Percentiles rank a stretch among this genome's conserved stretches.
Evolutionary conservation across 2,888 invertebrate species (phyloP).

Genomic region (Pherbina coryleti): DNA sequence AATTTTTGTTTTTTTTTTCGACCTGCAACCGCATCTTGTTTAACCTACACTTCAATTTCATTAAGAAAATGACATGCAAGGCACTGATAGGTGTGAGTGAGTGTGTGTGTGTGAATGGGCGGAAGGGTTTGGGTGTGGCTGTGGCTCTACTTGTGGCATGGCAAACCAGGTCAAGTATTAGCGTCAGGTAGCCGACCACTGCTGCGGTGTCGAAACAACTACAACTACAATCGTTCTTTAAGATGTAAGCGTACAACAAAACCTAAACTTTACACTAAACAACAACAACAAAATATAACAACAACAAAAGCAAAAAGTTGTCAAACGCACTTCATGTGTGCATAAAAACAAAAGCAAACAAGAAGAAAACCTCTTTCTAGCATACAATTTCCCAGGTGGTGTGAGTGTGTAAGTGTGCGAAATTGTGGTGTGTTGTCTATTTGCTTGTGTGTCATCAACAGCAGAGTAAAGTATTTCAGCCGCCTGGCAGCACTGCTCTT

Average conservation of each 20-base stretch:
- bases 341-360: background rate
- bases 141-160: background rate
- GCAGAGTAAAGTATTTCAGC: no score
- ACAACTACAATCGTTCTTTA: slow-evolving; percentile 1
- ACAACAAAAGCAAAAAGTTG: background rate
- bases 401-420: background rate
- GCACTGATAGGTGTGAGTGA: slow-evolving; percentile 8
- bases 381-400: background rate
- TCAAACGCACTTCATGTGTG: background rate
- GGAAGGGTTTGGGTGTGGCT: background rate
- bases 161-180: slow-evolving; percentile 38
- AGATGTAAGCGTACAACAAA: background rate
- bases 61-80: slow-evolving; percentile 39
- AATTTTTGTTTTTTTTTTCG: background rate
- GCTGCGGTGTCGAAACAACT: slow-evolving; percentile 13
- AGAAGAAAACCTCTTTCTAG: background rate
- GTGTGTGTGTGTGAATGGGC: slow-evolving; percentile 9
- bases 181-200: slow-evolving; percentile 38
- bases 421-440: no score
- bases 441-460: no score
- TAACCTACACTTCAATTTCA: slow-evolving; percentile 31
- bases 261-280: background rate
- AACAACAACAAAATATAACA: background rate
- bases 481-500: no score
- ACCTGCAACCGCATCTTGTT: background rate